phyloP scores from a whole-genome alignment of 2,888 invertebrate species.

The Pseudeuparius sepicola region DNA sequence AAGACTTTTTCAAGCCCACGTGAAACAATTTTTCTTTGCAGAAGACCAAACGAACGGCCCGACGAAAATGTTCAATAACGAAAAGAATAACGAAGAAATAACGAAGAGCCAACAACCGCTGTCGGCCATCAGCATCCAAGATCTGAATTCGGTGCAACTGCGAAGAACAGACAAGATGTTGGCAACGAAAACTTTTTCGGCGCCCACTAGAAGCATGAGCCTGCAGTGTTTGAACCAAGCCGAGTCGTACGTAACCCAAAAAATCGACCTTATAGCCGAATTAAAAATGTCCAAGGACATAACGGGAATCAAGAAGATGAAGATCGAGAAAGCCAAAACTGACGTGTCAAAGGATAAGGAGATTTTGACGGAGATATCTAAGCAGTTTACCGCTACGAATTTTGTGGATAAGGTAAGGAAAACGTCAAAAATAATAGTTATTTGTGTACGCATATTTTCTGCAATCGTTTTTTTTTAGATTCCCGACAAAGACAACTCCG shows the following conservation, averaged over 20 bases:
- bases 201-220: constrained; percentile 64
- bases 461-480: constrained; percentile 49
- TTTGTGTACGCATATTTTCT: neutral
- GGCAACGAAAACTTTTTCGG: constrained; percentile 74
- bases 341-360: constrained; percentile 77
- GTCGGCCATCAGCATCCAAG: constrained; percentile 81
- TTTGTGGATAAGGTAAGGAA: constrained; percentile 80
- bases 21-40: too few species aligned
- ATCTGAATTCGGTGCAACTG: constrained; percentile 73
- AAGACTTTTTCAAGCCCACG: too few species aligned
- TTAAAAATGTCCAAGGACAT: constrained; percentile 87
- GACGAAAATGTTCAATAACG: too few species aligned
- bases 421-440: constrained; percentile 22
- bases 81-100: constrained; percentile 29
- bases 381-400: constrained; percentile 73
- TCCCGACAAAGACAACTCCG: constrained; percentile 79
- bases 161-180: constrained; percentile 65
- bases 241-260: constrained; percentile 63
- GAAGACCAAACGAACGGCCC: too few species aligned
- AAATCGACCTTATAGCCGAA: constrained; percentile 84
- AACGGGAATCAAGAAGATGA: constrained; percentile 86
- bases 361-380: constrained; percentile 73
- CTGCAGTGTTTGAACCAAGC: constrained; percentile 57
- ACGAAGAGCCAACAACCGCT: constrained; percentile 61
- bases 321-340: constrained; percentile 77